Evolutionary conservation across 2,888 invertebrate genomes (phyloP).

Genomic region (Agrotis exclamationis): DNA sequence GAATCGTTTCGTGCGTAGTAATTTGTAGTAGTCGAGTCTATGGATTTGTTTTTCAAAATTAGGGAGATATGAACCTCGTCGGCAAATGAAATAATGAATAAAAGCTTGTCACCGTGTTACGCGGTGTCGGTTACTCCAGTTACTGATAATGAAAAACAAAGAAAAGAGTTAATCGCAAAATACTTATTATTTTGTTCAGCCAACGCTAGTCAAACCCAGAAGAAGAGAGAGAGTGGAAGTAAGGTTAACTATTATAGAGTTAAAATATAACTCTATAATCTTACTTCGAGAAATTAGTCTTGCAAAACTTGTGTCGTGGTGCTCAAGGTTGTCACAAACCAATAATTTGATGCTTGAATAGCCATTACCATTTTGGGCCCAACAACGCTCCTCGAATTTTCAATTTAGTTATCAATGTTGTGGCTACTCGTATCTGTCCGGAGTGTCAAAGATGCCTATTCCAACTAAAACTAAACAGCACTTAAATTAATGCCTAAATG

Average conservation of each 20-base stretch:
- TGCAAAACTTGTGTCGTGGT: slow-evolving; percentile 20
- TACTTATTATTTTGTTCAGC: slow-evolving; percentile 19
- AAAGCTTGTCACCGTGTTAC: background rate
- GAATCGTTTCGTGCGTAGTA: slow-evolving; percentile 9
- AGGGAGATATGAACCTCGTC: background rate
- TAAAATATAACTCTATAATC: too few relatives aligned
- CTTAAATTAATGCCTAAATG: too few relatives aligned
- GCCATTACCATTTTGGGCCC: background rate
- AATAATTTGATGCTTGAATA: slow-evolving; percentile 23
- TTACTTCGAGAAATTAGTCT: slow-evolving; percentile 30
- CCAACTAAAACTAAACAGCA: too few relatives aligned
- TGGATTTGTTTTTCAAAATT: background rate
- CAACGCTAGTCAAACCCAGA: background rate
- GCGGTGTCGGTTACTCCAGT: too few relatives aligned
- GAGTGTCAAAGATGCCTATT: background rate
- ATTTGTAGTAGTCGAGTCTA: background rate
- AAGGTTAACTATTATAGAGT: too few relatives aligned
- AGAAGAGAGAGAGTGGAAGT: too few relatives aligned
- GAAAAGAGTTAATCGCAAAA: too few relatives aligned
- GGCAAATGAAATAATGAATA: background rate
- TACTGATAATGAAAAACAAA: too few relatives aligned
- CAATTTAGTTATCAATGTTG: background rate
- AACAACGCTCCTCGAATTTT: background rate
- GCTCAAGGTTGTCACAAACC: slow-evolving; percentile 24
- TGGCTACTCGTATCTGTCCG: background rate